Percentiles rank a stretch among this genome's conserved stretches.
phyloP scores from a whole-genome alignment of 2,888 invertebrate species.

The Platerodrilus igneus region DNA sequence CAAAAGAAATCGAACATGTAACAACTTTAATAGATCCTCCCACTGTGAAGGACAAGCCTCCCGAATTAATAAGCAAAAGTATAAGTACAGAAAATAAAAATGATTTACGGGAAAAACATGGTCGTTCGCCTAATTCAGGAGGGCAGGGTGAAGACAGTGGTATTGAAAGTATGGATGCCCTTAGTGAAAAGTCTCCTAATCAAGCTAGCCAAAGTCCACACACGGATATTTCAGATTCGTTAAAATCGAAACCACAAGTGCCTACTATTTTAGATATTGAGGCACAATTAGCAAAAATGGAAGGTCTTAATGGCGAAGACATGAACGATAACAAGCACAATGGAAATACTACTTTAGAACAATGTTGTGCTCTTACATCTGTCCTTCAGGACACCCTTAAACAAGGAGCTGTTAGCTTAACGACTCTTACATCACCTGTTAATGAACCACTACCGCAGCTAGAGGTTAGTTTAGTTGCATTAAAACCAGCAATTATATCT shows the following conservation, averaged over 20 bases:
- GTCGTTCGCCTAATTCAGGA: conserved; percentile 45
- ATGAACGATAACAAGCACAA: conserved; percentile 29
- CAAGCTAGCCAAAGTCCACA: conserved; percentile 74
- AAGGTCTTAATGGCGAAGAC: conserved; percentile 46
- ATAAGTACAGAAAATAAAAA: conserved; percentile 41
- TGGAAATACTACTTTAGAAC: conserved; percentile 37
- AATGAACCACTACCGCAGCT: conserved; percentile 30
- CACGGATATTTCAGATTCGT: conserved; percentile 39
- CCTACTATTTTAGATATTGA: conserved; percentile 63
- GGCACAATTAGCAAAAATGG: conserved; percentile 68
- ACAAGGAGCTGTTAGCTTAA: conserved; percentile 32
- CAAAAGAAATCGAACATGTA: conserved; percentile 32
- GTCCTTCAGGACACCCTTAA: conserved; percentile 40
- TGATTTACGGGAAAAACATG: conserved; percentile 32
- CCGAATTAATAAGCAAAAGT: conserved; percentile 44
- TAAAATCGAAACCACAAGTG: conserved; percentile 44
- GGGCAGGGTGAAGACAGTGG: conserved; percentile 82
- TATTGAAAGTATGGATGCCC: conserved; percentile 88
- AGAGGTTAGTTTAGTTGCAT: conserved; percentile 33
- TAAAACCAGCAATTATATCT: conserved; percentile 24
- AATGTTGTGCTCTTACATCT: conserved; percentile 43
- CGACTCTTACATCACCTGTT: conserved; percentile 20
- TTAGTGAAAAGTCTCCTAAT: conserved; percentile 76
- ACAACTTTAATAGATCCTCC: conserved; percentile 32
- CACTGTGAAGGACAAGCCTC: conserved; percentile 40